Percentiles rank a stretch among this genome's conserved stretches.
Evolutionary conservation across 2,888 invertebrate species (phyloP).

Genomic region (Trissolcus japonicus): DNA sequence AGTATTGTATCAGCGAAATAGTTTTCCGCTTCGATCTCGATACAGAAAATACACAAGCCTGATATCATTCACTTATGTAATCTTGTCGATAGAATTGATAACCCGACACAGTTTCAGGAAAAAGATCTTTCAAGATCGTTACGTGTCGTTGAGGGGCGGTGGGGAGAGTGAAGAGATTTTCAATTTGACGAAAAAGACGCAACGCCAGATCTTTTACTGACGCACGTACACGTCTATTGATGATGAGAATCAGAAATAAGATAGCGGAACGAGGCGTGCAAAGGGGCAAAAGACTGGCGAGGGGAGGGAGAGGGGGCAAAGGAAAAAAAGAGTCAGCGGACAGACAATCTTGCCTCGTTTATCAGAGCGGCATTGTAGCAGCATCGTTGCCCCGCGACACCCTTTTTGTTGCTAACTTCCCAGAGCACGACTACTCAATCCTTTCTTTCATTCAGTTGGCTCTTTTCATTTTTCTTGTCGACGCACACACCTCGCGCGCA

Average conservation of each 20-base stretch:
- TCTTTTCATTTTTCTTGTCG: conserved; percentile 70
- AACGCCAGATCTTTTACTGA: conserved; percentile 57
- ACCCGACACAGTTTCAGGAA: conserved; percentile 35
- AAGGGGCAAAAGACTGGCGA: conserved; percentile 50
- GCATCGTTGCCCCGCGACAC: conserved; percentile 67
- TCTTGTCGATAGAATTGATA: conserved; percentile 44
- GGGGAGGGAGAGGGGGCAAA: conserved; percentile 52
- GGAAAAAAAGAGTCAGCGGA: conserved; percentile 64
- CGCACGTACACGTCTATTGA: conserved; percentile 56
- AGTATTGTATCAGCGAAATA: neutral
- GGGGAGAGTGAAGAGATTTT: conserved; percentile 47
- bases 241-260: conserved; percentile 55
- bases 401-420: conserved; percentile 73
- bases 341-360: conserved; percentile 75
- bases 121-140: conserved; percentile 42
- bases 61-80: conserved; percentile 40
- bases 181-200: conserved; percentile 60
- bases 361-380: conserved; percentile 67
- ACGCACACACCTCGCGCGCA: conserved; percentile 48
- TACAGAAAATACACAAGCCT: conserved; percentile 26
- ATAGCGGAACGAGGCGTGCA: conserved; percentile 47
- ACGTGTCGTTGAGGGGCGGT: conserved; percentile 23
- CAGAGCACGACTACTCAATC: conserved; percentile 72
- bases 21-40: neutral
- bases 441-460: conserved; percentile 71